Evolutionary conservation across 2,888 invertebrate genomes (phyloP).

Genomic region (Ornithoptera priamus): DNA sequence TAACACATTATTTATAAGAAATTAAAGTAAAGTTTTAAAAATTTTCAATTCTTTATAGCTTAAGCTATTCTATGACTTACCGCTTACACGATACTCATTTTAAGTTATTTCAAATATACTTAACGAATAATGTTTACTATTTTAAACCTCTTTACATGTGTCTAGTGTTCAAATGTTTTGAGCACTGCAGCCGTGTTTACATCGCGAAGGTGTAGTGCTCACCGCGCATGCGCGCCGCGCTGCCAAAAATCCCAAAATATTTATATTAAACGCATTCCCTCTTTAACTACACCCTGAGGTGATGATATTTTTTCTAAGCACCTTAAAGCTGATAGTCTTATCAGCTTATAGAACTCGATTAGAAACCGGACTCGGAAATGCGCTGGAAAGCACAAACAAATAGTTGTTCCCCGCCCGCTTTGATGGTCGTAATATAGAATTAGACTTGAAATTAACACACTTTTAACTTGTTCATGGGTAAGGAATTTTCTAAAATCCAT

Average conservation of each 20-base stretch:
- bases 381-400: too few relatives aligned
- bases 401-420: too few relatives aligned
- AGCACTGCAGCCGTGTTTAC: constrained; percentile 44
- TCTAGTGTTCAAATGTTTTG: constrained; percentile 35
- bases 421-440: too few relatives aligned
- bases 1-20: too few relatives aligned
- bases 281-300: too few relatives aligned
- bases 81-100: background rate
- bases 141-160: constrained; percentile 31
- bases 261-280: constrained; percentile 52
- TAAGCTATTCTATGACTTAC: background rate
- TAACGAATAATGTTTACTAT: background rate
- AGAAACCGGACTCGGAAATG: too few relatives aligned
- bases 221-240: constrained; percentile 51
- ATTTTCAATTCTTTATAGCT: background rate
- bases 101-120: background rate
- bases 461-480: too few relatives aligned
- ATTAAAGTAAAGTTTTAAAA: background rate
- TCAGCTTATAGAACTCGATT: too few relatives aligned
- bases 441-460: too few relatives aligned
- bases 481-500: too few relatives aligned
- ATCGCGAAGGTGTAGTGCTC: constrained; percentile 30
- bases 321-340: too few relatives aligned
- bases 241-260: constrained; percentile 48
- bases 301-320: constrained; percentile 39